Evolutionary conservation across 2,113 vertebrate species (phyloP), one percentile per base, ranked within the genome.

Genomic region (Egretta garzetta): DNA sequence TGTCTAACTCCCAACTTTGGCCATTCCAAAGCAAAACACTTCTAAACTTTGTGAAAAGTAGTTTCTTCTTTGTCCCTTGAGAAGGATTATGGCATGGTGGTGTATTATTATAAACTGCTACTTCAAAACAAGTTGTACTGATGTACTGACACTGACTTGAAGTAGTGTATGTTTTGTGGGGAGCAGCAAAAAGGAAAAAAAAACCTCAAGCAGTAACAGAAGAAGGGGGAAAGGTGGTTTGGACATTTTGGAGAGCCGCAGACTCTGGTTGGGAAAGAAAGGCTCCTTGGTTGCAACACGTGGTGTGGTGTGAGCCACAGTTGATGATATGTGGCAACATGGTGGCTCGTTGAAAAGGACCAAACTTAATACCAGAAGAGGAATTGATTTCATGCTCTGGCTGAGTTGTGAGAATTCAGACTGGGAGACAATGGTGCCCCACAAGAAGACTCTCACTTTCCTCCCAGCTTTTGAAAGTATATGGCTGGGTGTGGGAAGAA

Each of bases 21-120:
- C 10, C 32, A 50, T 86, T 94, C 45, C n/a, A 35, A 58, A 62
- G 49, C 0, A 0, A 70, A 88, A 74, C 9, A 33, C 55, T 93
- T 79, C 5, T 91, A 68, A 96, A 91, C 77, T 90, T 87, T 5
- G 18, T 35, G 35, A 68, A 87, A 89, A 88, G 30, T 64, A 82
- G 70, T 93, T 90, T 53, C 53, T 85, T 49, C 50, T 93, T 94
- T 93, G 88, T 76, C 75, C 41, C 41, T 70, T 91, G 86, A 81
- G 86, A 95, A 90, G 71, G 72, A 92, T 88, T 86, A 72, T 5
- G 5, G 75, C 28, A 43, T 80, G 70, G 18, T 83, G 50, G 14
- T 93, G 52, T 52, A 63, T 93, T 94, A 82, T 86, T 86, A 53
- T 63, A 59, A 80, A 76, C 55, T 63, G 18, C 79, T 94, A 27